Percentiles rank a stretch among this genome's conserved stretches.
phyloP scores from a whole-genome alignment of 2,888 invertebrate species.

The Lamellibrachia satsuma region DNA sequence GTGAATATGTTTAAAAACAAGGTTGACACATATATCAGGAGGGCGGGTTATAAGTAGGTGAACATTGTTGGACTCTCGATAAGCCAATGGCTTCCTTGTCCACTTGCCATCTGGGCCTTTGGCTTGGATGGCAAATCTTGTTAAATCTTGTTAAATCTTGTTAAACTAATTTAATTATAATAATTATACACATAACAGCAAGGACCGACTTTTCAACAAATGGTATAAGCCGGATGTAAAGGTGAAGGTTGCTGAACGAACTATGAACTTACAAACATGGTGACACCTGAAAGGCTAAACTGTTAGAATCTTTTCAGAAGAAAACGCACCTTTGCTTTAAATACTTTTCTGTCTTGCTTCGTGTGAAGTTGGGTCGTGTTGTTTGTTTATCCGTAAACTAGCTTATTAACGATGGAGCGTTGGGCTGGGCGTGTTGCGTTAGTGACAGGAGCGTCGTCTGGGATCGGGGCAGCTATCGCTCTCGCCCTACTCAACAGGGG shows the following conservation, averaged over 20 bases:
- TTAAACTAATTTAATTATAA: too few relatives aligned
- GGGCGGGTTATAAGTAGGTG: too few relatives aligned
- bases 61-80: too few relatives aligned
- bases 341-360: background rate
- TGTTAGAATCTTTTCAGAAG: background rate
- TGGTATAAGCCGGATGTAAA: background rate
- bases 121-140: too few relatives aligned
- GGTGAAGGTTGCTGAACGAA: constrained; percentile 7
- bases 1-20: too few relatives aligned
- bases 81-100: too few relatives aligned
- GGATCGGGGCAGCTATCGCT: constrained; percentile 53
- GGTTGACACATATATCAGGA: too few relatives aligned
- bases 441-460: constrained; percentile 59
- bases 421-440: constrained; percentile 59
- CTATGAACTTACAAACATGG: background rate
- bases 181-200: too few relatives aligned
- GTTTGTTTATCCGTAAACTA: background rate
- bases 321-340: background rate
- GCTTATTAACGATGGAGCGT: constrained; percentile 49
- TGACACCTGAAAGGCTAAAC: background rate
- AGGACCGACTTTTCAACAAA: too few relatives aligned
- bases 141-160: too few relatives aligned
- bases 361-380: background rate
- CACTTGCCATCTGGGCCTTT: too few relatives aligned
- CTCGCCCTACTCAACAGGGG: constrained; percentile 61